phyloP scores from a whole-genome alignment of 2,797 vertebrate genomes.

The Sebastiscus tertius region DNA sequence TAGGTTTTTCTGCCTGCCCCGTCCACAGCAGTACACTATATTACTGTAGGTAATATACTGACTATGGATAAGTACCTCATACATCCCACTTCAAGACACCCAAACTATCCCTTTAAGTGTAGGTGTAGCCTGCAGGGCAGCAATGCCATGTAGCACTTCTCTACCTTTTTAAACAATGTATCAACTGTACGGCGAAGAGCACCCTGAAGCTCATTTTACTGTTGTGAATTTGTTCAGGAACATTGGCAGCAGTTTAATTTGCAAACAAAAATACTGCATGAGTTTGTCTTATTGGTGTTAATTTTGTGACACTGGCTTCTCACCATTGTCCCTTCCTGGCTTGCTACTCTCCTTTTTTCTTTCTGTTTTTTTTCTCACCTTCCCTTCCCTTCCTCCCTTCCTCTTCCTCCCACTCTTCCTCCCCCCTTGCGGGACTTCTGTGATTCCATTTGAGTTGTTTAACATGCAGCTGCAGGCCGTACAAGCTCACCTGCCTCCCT shows the following conservation, averaged over 20 bases:
- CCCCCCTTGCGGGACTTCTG: conserved; percentile 56
- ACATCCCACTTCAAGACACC: too few species aligned
- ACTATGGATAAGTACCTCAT: too few species aligned
- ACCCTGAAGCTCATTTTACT: neutral
- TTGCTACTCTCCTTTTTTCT: conserved; percentile 15
- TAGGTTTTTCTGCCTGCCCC: too few species aligned
- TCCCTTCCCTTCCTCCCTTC: neutral
- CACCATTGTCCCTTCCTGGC: neutral
- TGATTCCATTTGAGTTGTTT: conserved; percentile 77
- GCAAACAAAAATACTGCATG: neutral
- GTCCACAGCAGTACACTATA: too few species aligned
- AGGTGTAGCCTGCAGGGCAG: neutral
- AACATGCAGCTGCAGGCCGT: conserved; percentile 78
- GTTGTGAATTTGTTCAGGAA: neutral
- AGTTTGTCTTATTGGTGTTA: neutral
- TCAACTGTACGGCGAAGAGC: neutral
- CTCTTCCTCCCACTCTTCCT: neutral
- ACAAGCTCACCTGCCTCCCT: conserved; percentile 83
- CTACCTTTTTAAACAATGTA: neutral
- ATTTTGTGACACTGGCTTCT: conserved; percentile 3
- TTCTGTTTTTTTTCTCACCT: conserved; percentile 42
- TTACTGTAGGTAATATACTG: too few species aligned
- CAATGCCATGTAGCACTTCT: neutral
- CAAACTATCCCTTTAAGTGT: too few species aligned
- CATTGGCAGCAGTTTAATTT: neutral